Conservation (phyloP, 2,888 invertebrate genomes). For the Calameuta filiformis region DNA sequence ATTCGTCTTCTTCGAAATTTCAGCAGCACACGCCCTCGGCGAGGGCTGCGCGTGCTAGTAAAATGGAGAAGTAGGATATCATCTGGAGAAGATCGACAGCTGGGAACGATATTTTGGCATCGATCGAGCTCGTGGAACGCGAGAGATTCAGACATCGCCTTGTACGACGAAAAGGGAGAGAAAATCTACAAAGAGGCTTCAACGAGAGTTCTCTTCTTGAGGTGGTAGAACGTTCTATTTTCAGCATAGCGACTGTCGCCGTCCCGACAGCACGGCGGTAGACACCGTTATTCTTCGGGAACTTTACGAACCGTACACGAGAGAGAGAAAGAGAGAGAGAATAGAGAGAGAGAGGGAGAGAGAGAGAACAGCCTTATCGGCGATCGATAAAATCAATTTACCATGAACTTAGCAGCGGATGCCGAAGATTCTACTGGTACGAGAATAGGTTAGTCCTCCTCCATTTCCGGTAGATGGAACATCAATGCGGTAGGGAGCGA, state of each 20-base stretch:
- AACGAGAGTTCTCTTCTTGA: not conserved
- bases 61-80: not conserved
- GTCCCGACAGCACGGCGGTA: slow-evolving; percentile 53
- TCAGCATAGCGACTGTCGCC: slow-evolving; percentile 39
- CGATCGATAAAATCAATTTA: slow-evolving; percentile 21
- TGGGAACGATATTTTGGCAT: not conserved
- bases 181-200: not conserved
- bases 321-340: not conserved
- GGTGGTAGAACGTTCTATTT: slow-evolving; percentile 33
- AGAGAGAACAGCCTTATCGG: slow-evolving; percentile 2
- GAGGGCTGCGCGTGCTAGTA: not conserved
- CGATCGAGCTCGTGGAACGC: not conserved
- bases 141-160: not conserved
- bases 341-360: not conserved
- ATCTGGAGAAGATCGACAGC: not conserved
- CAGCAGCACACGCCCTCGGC: not conserved
- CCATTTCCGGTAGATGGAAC: not conserved
- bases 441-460: slow-evolving; percentile 11
- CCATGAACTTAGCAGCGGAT: slow-evolving; percentile 18
- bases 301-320: not conserved
- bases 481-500: slow-evolving; percentile 28
- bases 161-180: not conserved
- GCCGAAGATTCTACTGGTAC: slow-evolving; percentile 30
- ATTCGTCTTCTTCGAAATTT: not conserved
- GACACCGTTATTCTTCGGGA: slow-evolving; percentile 51